phyloP scores from a whole-genome alignment of 2,113 vertebrate species.

The Pheucticus melanocephalus region DNA sequence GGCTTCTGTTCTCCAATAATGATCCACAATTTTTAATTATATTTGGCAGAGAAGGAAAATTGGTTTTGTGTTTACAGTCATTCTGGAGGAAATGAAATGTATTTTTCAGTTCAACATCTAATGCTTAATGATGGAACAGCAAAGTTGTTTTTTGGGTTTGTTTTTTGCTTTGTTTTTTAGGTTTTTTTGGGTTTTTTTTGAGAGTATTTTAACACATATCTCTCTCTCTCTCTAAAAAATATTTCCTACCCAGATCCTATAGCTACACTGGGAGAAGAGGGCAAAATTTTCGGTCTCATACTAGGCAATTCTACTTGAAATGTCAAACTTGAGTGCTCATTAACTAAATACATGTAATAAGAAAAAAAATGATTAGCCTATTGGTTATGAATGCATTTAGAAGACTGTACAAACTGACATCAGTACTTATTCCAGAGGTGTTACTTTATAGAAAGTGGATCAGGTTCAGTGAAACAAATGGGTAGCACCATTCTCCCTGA shows the following conservation, averaged over 20 bases:
- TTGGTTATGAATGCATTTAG: neutral
- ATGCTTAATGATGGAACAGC: neutral
- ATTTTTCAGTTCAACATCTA: neutral
- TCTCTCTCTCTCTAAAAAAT: neutral
- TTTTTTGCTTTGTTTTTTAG: neutral
- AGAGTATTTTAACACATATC: neutral
- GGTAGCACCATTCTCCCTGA: neutral
- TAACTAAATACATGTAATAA: neutral
- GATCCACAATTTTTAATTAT: constrained; percentile 21
- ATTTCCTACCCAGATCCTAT: neutral
- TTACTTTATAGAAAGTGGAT: neutral
- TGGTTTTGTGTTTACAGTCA: neutral
- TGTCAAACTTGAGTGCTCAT: neutral
- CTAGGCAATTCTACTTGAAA: neutral
- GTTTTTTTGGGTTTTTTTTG: neutral
- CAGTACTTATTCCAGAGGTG: neutral
- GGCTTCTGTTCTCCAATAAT: neutral
- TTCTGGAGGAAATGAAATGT: constrained; percentile 13
- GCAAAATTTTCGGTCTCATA: neutral
- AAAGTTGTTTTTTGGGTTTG: neutral
- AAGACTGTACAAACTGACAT: neutral
- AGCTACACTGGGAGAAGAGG: neutral
- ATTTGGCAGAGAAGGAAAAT: constrained; percentile 7
- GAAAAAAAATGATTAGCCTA: neutral
- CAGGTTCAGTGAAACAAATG: neutral